phyloP scores from a whole-genome alignment of 2,888 invertebrate genomes.

The Pterostichus niger region DNA sequence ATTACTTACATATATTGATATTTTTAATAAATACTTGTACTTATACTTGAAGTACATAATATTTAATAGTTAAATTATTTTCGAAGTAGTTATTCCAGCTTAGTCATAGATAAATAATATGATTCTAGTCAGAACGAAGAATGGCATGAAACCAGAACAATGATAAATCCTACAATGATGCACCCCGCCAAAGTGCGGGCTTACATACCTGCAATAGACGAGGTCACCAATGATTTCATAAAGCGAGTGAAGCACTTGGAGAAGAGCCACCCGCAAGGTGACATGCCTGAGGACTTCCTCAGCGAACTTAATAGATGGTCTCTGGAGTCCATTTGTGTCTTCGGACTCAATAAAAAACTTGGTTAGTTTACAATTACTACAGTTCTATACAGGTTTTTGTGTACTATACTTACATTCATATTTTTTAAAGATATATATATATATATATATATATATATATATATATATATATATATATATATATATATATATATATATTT shows the following conservation, averaged over 20 bases:
- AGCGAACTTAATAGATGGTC: constrained; percentile 78
- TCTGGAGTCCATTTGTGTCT: constrained; percentile 78
- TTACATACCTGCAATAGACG: constrained; percentile 72
- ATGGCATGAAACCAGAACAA: constrained; percentile 79
- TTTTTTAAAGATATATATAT: too few species aligned
- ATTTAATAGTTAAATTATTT: too few species aligned
- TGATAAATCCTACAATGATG: constrained; percentile 79
- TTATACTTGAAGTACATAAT: too few species aligned
- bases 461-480: too few species aligned
- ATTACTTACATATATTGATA: too few species aligned
- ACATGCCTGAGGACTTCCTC: constrained; percentile 76
- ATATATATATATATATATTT: too few species aligned
- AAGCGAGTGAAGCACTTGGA: constrained; percentile 69
- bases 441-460: too few species aligned
- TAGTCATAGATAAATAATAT: too few species aligned
- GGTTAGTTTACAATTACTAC: constrained; percentile 68
- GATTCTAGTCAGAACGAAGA: constrained; percentile 78
- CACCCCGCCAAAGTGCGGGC: constrained; percentile 75
- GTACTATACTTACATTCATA: constrained; percentile 74
- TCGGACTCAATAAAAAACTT: constrained; percentile 75
- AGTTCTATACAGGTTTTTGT: not conserved
- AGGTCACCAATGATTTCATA: constrained; percentile 72
- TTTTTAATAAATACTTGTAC: too few species aligned
- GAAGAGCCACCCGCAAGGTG: constrained; percentile 67
- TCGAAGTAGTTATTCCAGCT: too few species aligned